phyloP scores from a whole-genome alignment of 1,140 invertebrate species.

The Ceratosolen solmsi region DNA sequence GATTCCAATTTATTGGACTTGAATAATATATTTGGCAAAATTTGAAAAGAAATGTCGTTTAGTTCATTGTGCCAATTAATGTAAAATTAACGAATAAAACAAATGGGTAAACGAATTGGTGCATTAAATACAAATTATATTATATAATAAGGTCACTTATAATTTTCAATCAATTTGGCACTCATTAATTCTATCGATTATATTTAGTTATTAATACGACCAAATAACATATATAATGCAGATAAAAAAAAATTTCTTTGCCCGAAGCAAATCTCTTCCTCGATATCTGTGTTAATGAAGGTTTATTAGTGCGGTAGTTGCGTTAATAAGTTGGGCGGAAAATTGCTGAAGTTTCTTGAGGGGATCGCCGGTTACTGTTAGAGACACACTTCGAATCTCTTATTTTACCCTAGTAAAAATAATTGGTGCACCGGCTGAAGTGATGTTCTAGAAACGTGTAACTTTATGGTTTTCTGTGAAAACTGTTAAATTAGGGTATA shows the following conservation, averaged over 20 bases:
- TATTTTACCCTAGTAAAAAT: background rate
- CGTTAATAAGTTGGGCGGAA: background rate
- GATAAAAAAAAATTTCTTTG: background rate
- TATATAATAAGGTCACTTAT: no score
- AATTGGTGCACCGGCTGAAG: background rate
- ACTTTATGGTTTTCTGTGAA: background rate
- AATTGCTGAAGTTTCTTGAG: conserved; percentile 3
- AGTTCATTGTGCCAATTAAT: no score
- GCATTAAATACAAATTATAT: no score
- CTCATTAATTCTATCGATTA: no score
- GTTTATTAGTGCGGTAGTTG: conserved; percentile 4
- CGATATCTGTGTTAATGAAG: conserved; percentile 20
- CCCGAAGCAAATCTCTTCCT: background rate
- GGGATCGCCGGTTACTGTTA: background rate
- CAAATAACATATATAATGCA: no score
- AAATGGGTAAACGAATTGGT: no score
- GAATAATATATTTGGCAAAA: no score
- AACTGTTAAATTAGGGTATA: background rate
- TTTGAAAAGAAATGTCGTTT: no score
- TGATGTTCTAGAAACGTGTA: background rate
- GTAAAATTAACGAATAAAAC: no score
- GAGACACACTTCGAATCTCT: background rate
- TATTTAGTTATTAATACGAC: no score
- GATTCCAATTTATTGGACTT: no score
- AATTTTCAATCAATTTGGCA: no score